Percentiles rank a stretch among this genome's conserved stretches.
These are phyloP conservation scores for Gallinago solitaria DNA, from an alignment of 2,797 vertebrate genomes.

Conservation along the genomic window DNA sequence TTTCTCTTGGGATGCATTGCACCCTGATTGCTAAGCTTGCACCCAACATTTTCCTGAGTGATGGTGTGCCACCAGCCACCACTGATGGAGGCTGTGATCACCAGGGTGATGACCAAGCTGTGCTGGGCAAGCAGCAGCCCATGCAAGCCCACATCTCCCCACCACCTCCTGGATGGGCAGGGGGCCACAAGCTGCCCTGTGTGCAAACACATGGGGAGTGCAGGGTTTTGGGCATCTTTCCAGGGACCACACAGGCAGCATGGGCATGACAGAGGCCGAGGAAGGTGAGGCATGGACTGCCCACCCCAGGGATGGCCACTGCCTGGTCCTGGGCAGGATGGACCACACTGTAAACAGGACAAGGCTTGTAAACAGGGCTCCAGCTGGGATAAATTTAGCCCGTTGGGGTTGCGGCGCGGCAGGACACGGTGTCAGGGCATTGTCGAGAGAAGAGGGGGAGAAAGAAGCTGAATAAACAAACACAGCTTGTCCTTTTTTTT, in stretches of 20 bases:
- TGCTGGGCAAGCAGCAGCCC: neutral
- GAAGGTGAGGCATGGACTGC: neutral
- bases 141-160: neutral
- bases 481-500: slow-evolving; percentile 39
- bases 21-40: neutral
- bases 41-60: fast-evolving
- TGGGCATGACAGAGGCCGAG: neutral
- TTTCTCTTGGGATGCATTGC: fast-evolving
- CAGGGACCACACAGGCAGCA: neutral
- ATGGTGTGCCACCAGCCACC: neutral
- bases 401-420: slow-evolving; percentile 59
- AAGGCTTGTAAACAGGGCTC: slow-evolving; percentile 78
- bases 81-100: neutral
- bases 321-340: slow-evolving; percentile 64
- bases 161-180: neutral
- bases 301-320: slow-evolving; percentile 5
- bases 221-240: neutral
- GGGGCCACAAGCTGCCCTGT: neutral
- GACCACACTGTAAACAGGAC: slow-evolving; percentile 76
- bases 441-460: slow-evolving; percentile 65
- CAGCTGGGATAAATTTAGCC: slow-evolving; percentile 80
- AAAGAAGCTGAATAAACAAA: slow-evolving; percentile 80
- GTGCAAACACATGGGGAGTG: neutral
- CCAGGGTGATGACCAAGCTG: neutral
- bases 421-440: slow-evolving; percentile 74